Conservation (phyloP, 2,113 vertebrate genomes). For the Scolopax mira region DNA sequence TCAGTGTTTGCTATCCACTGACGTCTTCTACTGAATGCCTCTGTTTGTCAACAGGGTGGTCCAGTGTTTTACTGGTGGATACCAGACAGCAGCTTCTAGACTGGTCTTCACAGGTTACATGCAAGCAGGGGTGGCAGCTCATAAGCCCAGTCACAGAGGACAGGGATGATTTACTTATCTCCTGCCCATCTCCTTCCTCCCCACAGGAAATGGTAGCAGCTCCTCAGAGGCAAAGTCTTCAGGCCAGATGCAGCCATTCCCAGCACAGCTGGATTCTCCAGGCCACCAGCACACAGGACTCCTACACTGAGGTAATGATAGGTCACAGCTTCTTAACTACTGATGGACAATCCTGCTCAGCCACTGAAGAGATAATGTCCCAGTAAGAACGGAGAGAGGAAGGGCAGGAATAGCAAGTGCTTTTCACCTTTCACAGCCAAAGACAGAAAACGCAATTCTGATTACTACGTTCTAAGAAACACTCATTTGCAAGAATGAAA, state of each 20-base stretch:
- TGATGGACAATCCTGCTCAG: neutral
- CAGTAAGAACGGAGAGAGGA: neutral
- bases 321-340: neutral
- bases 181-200: neutral
- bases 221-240: neutral
- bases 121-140: neutral
- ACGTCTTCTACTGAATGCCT: neutral
- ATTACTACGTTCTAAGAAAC: neutral
- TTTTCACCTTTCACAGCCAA: neutral
- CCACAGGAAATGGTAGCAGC: neutral
- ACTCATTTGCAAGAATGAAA: neutral
- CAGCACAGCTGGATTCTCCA: neutral
- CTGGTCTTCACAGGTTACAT: neutral
- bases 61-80: neutral
- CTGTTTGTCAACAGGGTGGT: neutral
- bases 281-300: neutral
- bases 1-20: neutral
- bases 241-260: neutral
- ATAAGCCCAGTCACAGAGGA: neutral
- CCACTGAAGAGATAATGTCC: neutral
- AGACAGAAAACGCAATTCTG: neutral
- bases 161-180: neutral
- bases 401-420: neutral
- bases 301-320: neutral
- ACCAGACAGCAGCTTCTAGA: neutral